These are phyloP conservation scores for Chironomus riparius DNA, from an alignment of 2,888 invertebrate species.

Conservation along the genomic window DNA sequence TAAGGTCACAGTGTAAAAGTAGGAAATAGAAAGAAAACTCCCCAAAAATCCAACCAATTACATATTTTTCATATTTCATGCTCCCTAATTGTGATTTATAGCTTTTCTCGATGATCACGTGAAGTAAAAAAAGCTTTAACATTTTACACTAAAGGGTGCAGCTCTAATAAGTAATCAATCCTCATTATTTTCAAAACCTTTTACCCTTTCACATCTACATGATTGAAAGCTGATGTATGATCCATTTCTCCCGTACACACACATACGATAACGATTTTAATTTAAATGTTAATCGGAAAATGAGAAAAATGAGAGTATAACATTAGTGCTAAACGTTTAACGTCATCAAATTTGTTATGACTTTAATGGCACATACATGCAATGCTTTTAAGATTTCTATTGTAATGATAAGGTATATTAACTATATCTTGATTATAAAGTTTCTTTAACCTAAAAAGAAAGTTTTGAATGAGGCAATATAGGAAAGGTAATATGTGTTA, in stretches of 20 bases:
- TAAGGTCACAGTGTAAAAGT: slow-evolving; percentile 1
- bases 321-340: background rate
- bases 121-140: background rate
- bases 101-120: slow-evolving; percentile 14
- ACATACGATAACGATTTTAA: background rate
- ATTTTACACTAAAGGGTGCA: background rate
- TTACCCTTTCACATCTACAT: background rate
- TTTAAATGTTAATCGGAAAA: background rate
- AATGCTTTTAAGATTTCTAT: background rate
- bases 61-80: slow-evolving; percentile 14
- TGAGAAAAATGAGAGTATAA: background rate
- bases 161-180: slow-evolving; percentile 6
- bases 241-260: background rate
- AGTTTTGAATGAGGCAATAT: background rate
- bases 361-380: background rate
- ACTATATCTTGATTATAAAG: background rate
- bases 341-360: background rate
- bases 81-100: slow-evolving; percentile 24
- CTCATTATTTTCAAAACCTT: background rate
- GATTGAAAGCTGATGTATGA: slow-evolving; percentile 10
- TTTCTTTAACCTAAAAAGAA: background rate
- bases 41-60: too few relatives aligned
- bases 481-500: too few relatives aligned
- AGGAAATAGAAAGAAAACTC: too few relatives aligned
- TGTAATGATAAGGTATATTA: background rate